Evolutionary conservation across 37 sponge, comb jelly and placozoan genomes (phyloP).

Genomic region (Axinella damicornis): DNA sequence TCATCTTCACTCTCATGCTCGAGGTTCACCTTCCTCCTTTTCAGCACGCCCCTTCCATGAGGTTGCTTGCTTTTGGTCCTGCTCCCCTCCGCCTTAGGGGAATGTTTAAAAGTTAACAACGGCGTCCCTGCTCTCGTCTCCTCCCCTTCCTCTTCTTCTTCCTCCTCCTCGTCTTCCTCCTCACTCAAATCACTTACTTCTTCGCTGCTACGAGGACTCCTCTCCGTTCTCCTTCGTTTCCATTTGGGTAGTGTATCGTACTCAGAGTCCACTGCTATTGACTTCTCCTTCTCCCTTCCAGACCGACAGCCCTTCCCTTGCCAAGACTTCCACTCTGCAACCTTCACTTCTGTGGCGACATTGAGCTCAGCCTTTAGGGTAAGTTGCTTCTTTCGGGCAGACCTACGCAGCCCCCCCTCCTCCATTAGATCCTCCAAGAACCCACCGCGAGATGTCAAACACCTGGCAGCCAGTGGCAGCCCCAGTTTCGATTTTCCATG

Average conservation of each 20-base stretch:
- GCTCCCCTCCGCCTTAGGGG: too few relatives aligned
- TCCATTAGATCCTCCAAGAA: too few relatives aligned
- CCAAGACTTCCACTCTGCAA: not conserved
- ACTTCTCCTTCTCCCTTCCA: not conserved
- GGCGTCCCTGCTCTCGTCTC: too few relatives aligned
- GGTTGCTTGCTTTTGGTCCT: too few relatives aligned
- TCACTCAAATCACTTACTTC: not conserved
- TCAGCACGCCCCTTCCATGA: too few relatives aligned
- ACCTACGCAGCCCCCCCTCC: not conserved
- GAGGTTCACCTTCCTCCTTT: too few relatives aligned
- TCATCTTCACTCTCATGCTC: too few relatives aligned
- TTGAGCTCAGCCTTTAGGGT: constrained; percentile 23
- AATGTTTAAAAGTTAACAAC: too few relatives aligned
- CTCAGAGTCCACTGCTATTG: not conserved
- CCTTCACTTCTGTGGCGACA: not conserved
- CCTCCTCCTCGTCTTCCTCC: not conserved
- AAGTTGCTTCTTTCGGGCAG: not conserved
- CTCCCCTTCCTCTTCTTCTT: not conserved
- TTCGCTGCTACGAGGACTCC: not conserved
- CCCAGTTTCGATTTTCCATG: too few relatives aligned
- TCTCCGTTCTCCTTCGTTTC: not conserved
- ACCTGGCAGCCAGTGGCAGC: too few relatives aligned
- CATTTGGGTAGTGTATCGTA: not conserved
- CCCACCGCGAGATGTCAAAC: too few relatives aligned
- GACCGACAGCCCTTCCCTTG: not conserved